Base-by-base conservation (phyloP, 2,113 vertebrate genomes). In the Collichthys lucidus region DNA sequence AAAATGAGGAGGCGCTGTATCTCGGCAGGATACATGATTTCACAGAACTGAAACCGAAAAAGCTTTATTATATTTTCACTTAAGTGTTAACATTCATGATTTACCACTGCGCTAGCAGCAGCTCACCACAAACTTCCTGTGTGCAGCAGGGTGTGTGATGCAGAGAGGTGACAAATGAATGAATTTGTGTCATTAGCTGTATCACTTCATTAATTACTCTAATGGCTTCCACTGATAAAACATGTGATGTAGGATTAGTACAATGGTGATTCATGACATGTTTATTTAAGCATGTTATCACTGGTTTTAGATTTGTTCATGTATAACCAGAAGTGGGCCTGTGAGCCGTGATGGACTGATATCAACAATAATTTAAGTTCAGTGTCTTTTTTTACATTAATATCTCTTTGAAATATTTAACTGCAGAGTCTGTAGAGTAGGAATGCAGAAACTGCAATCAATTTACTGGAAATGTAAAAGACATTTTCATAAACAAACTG, bases 41-140 rank as follows among this genome's bases (percentile, higher is more conserved):
- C 5, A 20, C 2, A 6, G n/a, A 73, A 81, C 40, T 62, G 56
- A 80, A 83, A 86, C 31, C 31, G 3, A 56, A 22, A n/a, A 56
- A 31, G 20, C 22, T 11, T 22, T 44, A 20, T 74, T 19, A 80
- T 76, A 83, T 68, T 68, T 77, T 86, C 53, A 61, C 71, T 83
- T 29, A 17, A 47, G 11, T 5, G 19, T 2, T 29, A n/a, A 31
- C 4, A 17, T 59, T 22, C 31, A 19, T 57, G 56, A 46, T 73
- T 79, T 76, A 64, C 49, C 47, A 44, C 71, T 22, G 26, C 2
- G 1, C n/a, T 15, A 1, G 55, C 2, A 72, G 66, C 53, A 40
- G 55, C 74, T 76, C 35, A 73, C 84, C 87, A 56, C 84, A 89
- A 81, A 71, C 76, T 74, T 83, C 73, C 70, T 84, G 69, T 79